phyloP scores from a whole-genome alignment of 2,113 vertebrate genomes.

The Speoplatyrhinus poulsoni region DNA sequence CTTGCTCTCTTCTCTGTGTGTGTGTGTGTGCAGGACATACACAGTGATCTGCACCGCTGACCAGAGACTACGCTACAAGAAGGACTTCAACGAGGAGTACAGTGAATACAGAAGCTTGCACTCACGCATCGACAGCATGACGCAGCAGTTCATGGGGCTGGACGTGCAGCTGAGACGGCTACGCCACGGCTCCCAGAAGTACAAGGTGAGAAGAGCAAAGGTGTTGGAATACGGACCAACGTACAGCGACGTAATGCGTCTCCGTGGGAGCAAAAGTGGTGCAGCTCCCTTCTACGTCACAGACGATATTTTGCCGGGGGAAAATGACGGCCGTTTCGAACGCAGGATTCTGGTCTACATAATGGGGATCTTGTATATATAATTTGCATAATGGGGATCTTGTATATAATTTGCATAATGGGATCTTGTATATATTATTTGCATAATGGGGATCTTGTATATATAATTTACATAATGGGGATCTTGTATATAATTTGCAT shows the following conservation, averaged over 20 bases:
- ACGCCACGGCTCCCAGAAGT: slow-evolving; percentile 81
- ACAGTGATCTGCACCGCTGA: slow-evolving; percentile 77
- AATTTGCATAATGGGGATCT: no score
- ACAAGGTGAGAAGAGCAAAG: slow-evolving; percentile 77
- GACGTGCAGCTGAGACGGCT: slow-evolving; percentile 86
- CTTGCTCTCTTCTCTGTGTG: no score
- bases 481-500: no score
- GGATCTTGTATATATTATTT: no score
- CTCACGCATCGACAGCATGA: slow-evolving; percentile 86
- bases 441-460: no score
- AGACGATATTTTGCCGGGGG: background rate
- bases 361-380: no score
- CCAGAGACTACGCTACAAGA: slow-evolving; percentile 89
- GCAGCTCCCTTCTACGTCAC: background rate
- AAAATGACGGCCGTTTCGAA: no score
- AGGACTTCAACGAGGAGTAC: slow-evolving; percentile 91
- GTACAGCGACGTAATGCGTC: background rate
- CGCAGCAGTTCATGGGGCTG: slow-evolving; percentile 85
- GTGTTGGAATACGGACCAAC: background rate
- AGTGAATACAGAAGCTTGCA: slow-evolving; percentile 88
- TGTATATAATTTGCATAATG: no score
- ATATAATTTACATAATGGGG: no score
- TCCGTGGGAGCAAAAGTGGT: background rate
- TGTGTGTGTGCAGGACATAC: slow-evolving; percentile 78
- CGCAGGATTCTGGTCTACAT: no score